Evolutionary conservation across 2,113 vertebrate species (phyloP).

Genomic region (Callorhinus ursinus): DNA sequence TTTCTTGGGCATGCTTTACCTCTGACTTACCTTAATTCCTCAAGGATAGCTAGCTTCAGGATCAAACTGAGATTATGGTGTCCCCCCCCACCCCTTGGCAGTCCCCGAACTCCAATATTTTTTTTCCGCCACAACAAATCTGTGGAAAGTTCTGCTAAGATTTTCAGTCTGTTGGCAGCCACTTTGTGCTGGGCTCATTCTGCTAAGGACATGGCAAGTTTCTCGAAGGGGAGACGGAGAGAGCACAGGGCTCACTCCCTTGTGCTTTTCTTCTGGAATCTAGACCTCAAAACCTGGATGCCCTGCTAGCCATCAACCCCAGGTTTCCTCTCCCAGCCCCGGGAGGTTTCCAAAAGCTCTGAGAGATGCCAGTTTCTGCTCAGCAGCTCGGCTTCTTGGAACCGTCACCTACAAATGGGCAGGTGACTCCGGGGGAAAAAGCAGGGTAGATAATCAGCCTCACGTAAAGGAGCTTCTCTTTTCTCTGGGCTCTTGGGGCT

Average conservation of each 20-base stretch:
- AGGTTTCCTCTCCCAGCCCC: neutral
- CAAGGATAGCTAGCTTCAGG: accelerated
- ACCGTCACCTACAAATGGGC: neutral
- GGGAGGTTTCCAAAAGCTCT: accelerated
- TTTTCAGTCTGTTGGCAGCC: neutral
- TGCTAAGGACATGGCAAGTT: neutral
- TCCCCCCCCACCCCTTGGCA: too few species aligned
- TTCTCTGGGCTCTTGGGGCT: neutral
- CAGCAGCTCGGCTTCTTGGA: neutral
- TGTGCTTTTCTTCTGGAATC: neutral
- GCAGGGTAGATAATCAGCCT: accelerated
- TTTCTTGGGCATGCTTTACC: neutral
- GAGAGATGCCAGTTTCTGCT: neutral
- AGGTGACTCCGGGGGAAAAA: neutral
- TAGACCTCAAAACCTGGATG: neutral
- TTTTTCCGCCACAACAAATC: too few species aligned
- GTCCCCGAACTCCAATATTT: neutral
- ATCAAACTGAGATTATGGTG: accelerated
- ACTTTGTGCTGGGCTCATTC: neutral
- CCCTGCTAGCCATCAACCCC: neutral
- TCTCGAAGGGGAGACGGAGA: neutral
- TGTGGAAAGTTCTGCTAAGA: neutral
- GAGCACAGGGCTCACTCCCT: accelerated
- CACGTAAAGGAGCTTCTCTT: accelerated
- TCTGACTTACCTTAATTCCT: neutral